A percentile compares a stretch with the other conserved stretches of the same genome.
These are phyloP conservation scores for Crocidura indochinensis DNA, from an alignment of 2,797 vertebrate species.

Conservation along the genomic window DNA sequence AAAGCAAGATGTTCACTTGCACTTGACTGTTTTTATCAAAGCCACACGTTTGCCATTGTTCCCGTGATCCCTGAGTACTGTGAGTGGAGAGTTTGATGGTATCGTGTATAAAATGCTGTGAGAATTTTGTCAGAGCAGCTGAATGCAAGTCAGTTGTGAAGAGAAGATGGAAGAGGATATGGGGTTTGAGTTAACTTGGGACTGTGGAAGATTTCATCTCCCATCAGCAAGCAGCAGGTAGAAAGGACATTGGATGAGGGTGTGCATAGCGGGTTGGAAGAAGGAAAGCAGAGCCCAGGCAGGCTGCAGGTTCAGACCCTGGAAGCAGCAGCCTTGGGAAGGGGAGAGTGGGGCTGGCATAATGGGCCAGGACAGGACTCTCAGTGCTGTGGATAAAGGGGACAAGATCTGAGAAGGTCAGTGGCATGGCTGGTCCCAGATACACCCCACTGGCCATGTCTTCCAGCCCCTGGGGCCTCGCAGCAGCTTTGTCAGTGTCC, in stretches of 20 bases:
- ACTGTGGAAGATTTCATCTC: background rate
- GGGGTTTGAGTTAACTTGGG: slow-evolving; percentile 28
- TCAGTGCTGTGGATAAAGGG: no score
- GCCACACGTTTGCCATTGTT: no score
- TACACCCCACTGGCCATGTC: background rate
- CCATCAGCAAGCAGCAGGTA: background rate
- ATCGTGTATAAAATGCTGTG: no score
- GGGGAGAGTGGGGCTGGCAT: background rate
- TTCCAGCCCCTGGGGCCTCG: background rate
- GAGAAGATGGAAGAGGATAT: background rate
- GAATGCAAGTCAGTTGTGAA: background rate
- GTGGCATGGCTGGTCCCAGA: no score
- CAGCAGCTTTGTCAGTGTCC: background rate
- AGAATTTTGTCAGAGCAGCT: slow-evolving; percentile 39
- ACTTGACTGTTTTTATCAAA: background rate
- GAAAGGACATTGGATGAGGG: background rate
- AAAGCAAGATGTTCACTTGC: background rate
- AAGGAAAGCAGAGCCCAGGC: background rate
- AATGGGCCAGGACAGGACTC: no score
- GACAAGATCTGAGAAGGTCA: background rate
- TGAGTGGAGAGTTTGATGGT: no score
- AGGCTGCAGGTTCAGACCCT: accelerated
- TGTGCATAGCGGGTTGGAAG: background rate
- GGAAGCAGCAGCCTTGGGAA: background rate
- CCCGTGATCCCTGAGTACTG: no score